Evolutionary conservation across 2,888 invertebrate genomes (phyloP).

Genomic region (Bimastos eiseni): DNA sequence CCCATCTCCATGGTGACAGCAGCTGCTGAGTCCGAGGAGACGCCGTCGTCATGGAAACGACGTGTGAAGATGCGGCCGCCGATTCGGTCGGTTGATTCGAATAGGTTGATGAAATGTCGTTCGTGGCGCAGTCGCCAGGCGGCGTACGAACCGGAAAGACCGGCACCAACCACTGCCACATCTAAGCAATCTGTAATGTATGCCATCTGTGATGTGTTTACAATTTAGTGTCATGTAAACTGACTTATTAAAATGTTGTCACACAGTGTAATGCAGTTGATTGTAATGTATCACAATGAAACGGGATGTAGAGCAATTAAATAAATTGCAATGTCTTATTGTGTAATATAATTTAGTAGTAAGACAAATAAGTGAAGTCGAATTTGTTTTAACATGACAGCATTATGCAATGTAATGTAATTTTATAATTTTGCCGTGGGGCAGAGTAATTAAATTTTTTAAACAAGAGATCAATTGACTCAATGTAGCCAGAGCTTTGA

Average conservation of each 20-base stretch:
- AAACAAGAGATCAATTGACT: too few relatives aligned
- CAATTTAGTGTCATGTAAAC: neutral
- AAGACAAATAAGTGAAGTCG: neutral
- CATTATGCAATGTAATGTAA: neutral
- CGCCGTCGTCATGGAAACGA: constrained; percentile 15
- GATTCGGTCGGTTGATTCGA: constrained; percentile 38
- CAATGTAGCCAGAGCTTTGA: too few relatives aligned
- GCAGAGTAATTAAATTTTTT: too few relatives aligned
- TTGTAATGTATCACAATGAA: neutral
- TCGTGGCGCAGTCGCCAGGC: constrained; percentile 26
- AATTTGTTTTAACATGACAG: neutral
- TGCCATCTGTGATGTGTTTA: neutral
- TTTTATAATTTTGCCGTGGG: neutral
- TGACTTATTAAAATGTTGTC: neutral
- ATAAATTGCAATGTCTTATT: neutral
- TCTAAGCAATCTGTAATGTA: neutral
- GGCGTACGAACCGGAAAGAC: constrained; percentile 13
- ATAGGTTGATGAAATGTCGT: constrained; percentile 33
- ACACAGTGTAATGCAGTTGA: neutral
- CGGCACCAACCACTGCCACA: neutral
- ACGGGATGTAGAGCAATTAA: neutral
- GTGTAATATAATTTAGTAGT: neutral
- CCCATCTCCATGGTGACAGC: constrained; percentile 39
- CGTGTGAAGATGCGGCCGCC: constrained; percentile 41
- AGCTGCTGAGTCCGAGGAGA: neutral